Conservation (phyloP, 2,113 vertebrate species). For the Illadopsis cleaveri region DNA sequence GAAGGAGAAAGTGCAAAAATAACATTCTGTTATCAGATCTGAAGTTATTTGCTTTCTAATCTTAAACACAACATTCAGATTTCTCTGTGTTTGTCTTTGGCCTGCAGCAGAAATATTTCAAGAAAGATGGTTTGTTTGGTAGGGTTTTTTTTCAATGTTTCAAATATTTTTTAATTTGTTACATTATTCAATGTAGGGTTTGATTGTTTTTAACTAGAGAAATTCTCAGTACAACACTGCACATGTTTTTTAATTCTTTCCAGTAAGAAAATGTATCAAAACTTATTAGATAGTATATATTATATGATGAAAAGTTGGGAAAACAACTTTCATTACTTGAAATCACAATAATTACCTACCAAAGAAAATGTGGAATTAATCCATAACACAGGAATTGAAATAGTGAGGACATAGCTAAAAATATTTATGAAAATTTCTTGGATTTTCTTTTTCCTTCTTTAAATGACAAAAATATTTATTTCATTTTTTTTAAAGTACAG, state of each 20-base stretch:
- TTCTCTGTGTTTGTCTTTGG: neutral
- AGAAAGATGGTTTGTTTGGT: neutral
- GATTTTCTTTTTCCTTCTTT: neutral
- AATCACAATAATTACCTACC: neutral
- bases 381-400: neutral
- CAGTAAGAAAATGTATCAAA: neutral
- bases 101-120: neutral
- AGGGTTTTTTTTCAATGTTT: neutral
- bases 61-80: neutral
- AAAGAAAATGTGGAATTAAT: neutral
- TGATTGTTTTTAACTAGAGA: neutral
- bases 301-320: neutral
- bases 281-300: neutral
- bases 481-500: neutral
- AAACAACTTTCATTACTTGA: neutral
- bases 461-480: neutral
- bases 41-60: neutral
- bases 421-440: neutral
- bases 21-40: neutral
- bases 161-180: neutral
- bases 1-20: neutral
- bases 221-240: neutral
- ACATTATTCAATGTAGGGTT: neutral
- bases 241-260: neutral
- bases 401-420: neutral